Base-by-base conservation (phyloP, 30 jellyfish, hydroid and myxozoan genomes). In the Aurelia sp. region DNA sequence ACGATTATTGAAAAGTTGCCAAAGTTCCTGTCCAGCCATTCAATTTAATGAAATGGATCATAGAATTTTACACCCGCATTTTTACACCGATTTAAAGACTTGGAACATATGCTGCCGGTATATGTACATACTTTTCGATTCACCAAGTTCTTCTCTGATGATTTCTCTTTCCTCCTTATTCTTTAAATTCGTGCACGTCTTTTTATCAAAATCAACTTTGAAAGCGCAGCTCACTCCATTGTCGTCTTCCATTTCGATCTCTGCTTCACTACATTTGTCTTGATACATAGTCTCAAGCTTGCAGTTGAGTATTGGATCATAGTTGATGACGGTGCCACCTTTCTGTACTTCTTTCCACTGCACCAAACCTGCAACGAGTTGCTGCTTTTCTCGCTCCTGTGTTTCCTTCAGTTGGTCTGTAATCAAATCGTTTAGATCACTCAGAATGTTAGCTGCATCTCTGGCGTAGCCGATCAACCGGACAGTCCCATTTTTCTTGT, bases 331-430 rank as follows among this genome's bases (percentile, higher is more conserved):
- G 16, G 72, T n/a, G 1, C 63, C 73, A 47, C 67, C 81, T 18
- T 20, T 47, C 48, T 67, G 81, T 12, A 8, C 48, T 30, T 79
- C 90, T 65, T 60, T 60, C 90, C 90, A 79, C 52, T 79, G 90
- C 66, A 79, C 78, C 51, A 63, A 79, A 0, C 52, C 66, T 8
- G 73, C 73, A 11, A 79, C 67, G 19, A 30, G 66, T 44, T 79
- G 73, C 51, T 79, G 71, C n/a, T 40, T 79, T 40, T 63, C 70
- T 22, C 57, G 66, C 13, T 52, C 64, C 30, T 65, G 73, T 8
- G 64, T 55, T 40, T 47, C 72, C 5, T 63, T 58, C 17, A 22
- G 18, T 22, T 41, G 21, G 17, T 64, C 81, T 22, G 22, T 5
- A 19, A 70, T 53, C 57, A 79, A 6, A 0, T 13, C 60, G 21